These are phyloP conservation scores for Podotricha telesiphe DNA, from an alignment of 2,888 invertebrate genomes.

Conservation along the genomic window DNA sequence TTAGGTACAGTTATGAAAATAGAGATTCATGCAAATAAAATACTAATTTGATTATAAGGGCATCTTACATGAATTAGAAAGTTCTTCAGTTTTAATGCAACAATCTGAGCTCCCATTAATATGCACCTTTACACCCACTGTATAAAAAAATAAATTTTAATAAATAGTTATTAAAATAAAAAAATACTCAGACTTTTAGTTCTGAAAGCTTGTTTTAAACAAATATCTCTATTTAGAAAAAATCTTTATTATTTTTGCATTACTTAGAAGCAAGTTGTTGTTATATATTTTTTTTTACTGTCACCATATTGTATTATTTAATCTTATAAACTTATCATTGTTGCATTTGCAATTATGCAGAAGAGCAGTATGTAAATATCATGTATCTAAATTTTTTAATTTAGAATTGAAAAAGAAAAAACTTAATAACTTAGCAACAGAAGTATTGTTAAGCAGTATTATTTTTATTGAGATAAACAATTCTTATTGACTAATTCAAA, in stretches of 20 bases:
- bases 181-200: conserved; percentile 27
- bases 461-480: too few relatives aligned
- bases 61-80: conserved; percentile 72
- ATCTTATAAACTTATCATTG: background rate
- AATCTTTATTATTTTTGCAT: background rate
- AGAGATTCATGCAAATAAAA: background rate
- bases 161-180: conserved; percentile 11
- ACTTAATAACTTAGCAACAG: too few relatives aligned
- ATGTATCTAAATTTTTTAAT: too few relatives aligned
- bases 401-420: too few relatives aligned
- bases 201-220: background rate
- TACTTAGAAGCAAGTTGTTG: background rate
- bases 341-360: too few relatives aligned
- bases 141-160: conserved; percentile 52
- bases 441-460: too few relatives aligned
- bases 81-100: conserved; percentile 64
- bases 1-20: background rate
- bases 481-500: too few relatives aligned
- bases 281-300: background rate
- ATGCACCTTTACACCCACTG: conserved; percentile 86
- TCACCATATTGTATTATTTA: conserved; percentile 5
- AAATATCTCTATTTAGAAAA: background rate
- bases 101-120: conserved; percentile 89
- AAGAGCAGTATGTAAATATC: too few relatives aligned
- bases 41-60: background rate